Evolutionary conservation across 2,888 invertebrate species (phyloP), one percentile per base, ranked within the genome.

Genomic region (Stenurella melanura): DNA sequence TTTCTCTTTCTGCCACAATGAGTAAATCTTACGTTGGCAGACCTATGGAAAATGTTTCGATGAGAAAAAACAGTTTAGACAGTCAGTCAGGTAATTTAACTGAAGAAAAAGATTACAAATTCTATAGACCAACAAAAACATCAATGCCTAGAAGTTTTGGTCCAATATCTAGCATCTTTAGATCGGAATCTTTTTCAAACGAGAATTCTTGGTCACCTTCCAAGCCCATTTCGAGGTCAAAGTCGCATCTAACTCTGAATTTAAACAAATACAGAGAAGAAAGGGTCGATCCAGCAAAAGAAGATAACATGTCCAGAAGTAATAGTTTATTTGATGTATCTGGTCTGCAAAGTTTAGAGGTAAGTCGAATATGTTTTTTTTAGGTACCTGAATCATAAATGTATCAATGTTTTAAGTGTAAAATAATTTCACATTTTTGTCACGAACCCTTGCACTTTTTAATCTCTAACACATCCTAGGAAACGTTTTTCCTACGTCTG

Each of bases 291-390:
- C 77, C 74, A 18, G 58, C 38, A 15, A 73, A 79, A 60, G 77
- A 82, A 30, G 83, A 84, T 50, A 78, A 75, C 64, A 81, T 88
- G 54, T 84, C 86, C 5, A 88, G 87, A 81, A 89, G 89, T 26
- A 89, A 86, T 75, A 90, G 89, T 83, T 85, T 89, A 64, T 88
- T 88, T 79, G 90, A 90, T 81, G 88, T 90, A 18, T 89, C 90
- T 64, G 90, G 90, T 57, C 85, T 90, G 70, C 90, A 90, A 83
- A 90, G 90, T 83, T 86, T 90, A 78, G 90, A 89, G 89, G 90
- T 90, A 86, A 87, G 87, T 86, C 63, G 21, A 57, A 26, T 15
- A 69, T 34, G 30, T 19, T 57, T 17, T 38, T 34, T 63, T 30
- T 17, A 63, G 15, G 17, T 34, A 64, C 1, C 34, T 1, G 21